Percentiles rank a stretch among this genome's conserved stretches.
phyloP scores from a whole-genome alignment of 2,797 vertebrate genomes.

The Clamator glandarius region DNA sequence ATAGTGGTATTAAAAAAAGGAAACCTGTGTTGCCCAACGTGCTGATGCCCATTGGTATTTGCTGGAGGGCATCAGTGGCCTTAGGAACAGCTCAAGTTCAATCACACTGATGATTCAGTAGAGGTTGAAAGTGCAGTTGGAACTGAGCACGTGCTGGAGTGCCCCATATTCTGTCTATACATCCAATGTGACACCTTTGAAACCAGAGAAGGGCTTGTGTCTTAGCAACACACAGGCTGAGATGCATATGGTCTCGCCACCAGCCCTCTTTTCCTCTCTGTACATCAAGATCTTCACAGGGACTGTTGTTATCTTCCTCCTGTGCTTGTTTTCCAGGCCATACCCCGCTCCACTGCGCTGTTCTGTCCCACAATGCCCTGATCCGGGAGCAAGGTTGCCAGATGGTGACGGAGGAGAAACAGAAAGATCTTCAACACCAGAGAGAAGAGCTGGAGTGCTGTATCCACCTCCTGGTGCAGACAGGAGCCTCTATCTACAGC shows the following conservation, averaged over 20 bases:
- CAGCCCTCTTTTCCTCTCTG: not conserved
- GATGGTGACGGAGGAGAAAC: not conserved
- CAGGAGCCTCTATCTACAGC: constrained; percentile 65
- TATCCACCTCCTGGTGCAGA: constrained; percentile 65
- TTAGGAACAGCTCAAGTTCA: not conserved
- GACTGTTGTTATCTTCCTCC: not conserved
- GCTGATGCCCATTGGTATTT: accelerated
- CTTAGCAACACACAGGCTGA: not conserved
- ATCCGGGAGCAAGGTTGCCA: constrained; percentile 10
- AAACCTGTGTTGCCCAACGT: not conserved
- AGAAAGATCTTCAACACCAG: constrained; percentile 14
- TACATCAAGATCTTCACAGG: accelerated
- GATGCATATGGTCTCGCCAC: accelerated
- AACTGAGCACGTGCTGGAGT: accelerated
- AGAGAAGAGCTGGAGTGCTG: constrained; percentile 56
- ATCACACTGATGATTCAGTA: not conserved
- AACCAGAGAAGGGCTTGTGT: not conserved
- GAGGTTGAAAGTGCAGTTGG: accelerated
- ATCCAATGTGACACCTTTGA: not conserved
- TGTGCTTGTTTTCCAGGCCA: not conserved
- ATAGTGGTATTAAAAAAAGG: not conserved
- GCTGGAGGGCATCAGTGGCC: not conserved
- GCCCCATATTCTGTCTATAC: not conserved
- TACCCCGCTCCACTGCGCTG: constrained; percentile 68
- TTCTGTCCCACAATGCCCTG: constrained; percentile 60